These are phyloP conservation scores for Chymomyza amoena DNA, from an alignment of 2,888 invertebrate species.

Conservation along the genomic window DNA sequence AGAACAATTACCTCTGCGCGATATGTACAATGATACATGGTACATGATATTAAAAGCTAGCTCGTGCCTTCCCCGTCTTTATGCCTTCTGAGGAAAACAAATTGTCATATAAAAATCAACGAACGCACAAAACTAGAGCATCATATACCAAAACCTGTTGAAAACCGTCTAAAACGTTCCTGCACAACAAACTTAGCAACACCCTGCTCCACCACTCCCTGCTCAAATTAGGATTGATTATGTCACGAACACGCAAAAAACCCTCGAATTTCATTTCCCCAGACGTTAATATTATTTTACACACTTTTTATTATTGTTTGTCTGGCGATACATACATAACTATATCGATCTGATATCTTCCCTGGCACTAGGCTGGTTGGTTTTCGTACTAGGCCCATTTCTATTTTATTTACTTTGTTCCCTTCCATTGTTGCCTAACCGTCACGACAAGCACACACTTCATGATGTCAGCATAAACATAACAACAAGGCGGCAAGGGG, in stretches of 20 bases:
- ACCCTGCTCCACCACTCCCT: no score
- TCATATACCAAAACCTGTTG: neutral
- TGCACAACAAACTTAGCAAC: neutral
- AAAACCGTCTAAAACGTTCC: neutral
- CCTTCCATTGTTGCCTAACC: neutral
- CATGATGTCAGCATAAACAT: neutral
- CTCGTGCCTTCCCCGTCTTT: no score
- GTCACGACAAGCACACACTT: neutral
- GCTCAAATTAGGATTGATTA: neutral
- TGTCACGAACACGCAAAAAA: neutral
- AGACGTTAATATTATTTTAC: neutral
- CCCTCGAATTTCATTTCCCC: neutral
- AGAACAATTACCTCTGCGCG: no score
- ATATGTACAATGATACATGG: no score
- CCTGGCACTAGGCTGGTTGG: neutral
- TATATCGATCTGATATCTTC: neutral
- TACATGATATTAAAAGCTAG: no score
- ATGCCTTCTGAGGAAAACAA: no score
- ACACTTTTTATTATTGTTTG: neutral
- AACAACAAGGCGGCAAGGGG: neutral
- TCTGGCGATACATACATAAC: neutral
- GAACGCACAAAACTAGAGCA: no score
- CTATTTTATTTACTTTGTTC: neutral
- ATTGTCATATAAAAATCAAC: no score
- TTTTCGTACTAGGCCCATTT: neutral